Conservation (phyloP, 2,113 vertebrate genomes). For the Clarias batrachus region DNA sequence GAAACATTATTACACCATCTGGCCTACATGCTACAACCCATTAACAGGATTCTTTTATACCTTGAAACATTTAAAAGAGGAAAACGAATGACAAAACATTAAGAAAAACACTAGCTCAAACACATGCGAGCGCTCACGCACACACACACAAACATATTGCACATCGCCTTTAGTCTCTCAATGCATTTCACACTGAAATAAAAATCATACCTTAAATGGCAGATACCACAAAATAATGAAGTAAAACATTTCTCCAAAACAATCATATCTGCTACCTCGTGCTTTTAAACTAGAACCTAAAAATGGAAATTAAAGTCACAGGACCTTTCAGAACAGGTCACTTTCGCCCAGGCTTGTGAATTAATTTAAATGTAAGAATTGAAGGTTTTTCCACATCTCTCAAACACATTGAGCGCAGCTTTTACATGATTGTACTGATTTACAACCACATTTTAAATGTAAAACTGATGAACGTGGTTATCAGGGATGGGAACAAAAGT, state of each 20-base stretch:
- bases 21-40: slow-evolving; percentile 41
- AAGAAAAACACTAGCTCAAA: slow-evolving; percentile 33
- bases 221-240: slow-evolving; percentile 12
- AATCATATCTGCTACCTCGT: slow-evolving; percentile 34
- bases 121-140: not conserved
- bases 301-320: slow-evolving; percentile 18
- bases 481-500: slow-evolving; percentile 31
- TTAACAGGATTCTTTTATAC: slow-evolving; percentile 38
- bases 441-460: not conserved
- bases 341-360: slow-evolving; percentile 20
- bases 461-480: slow-evolving; percentile 35
- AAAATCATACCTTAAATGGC: slow-evolving; percentile 26
- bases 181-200: slow-evolving; percentile 28
- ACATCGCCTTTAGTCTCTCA: slow-evolving; percentile 40
- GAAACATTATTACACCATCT: slow-evolving; percentile 27
- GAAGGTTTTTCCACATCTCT: not conserved
- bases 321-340: not conserved
- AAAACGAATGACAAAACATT: slow-evolving; percentile 22
- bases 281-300: slow-evolving; percentile 35
- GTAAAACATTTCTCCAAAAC: slow-evolving; percentile 30
- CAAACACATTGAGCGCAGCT: too few relatives aligned
- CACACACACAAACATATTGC: slow-evolving; percentile 4
- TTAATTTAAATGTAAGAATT: slow-evolving; percentile 33
- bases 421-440: not conserved
- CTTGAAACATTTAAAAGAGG: slow-evolving; percentile 3